These are phyloP conservation scores for Clarias pachynema DNA, from an alignment of 2,797 vertebrate species.

Conservation along the genomic window DNA sequence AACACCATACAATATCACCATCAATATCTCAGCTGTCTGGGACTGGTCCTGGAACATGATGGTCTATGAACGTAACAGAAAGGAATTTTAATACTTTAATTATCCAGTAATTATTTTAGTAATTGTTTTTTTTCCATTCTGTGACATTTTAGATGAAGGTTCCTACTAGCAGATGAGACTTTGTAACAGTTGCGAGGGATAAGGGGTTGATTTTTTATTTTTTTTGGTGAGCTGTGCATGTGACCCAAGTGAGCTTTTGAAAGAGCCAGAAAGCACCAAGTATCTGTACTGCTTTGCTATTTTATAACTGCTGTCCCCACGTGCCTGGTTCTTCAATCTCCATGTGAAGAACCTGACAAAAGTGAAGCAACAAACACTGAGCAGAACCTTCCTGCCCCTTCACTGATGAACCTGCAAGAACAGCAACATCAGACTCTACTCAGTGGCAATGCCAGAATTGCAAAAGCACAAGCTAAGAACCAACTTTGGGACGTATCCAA, in stretches of 20 bases:
- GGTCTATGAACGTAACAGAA: neutral
- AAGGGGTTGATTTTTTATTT: neutral
- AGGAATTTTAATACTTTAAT: neutral
- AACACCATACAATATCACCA: constrained; percentile 30
- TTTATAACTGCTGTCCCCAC: neutral
- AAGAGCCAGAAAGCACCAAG: neutral
- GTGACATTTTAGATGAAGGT: neutral
- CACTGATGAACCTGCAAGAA: neutral
- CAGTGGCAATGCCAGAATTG: too few species aligned
- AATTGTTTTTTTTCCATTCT: too few species aligned
- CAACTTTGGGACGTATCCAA: neutral
- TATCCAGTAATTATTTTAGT: neutral
- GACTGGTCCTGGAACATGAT: neutral
- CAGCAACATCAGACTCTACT: too few species aligned
- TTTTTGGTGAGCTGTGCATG: neutral
- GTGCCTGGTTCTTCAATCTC: neutral
- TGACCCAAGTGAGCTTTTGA: neutral
- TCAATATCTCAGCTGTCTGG: neutral
- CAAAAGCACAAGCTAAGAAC: neutral
- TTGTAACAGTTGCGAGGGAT: neutral
- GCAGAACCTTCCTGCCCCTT: neutral
- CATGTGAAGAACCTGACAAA: neutral
- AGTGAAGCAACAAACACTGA: constrained; percentile 6
- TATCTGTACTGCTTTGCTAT: neutral
- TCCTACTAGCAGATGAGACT: neutral